Conservation (phyloP, 2,888 invertebrate species). For the Eupithecia tripunctaria region DNA sequence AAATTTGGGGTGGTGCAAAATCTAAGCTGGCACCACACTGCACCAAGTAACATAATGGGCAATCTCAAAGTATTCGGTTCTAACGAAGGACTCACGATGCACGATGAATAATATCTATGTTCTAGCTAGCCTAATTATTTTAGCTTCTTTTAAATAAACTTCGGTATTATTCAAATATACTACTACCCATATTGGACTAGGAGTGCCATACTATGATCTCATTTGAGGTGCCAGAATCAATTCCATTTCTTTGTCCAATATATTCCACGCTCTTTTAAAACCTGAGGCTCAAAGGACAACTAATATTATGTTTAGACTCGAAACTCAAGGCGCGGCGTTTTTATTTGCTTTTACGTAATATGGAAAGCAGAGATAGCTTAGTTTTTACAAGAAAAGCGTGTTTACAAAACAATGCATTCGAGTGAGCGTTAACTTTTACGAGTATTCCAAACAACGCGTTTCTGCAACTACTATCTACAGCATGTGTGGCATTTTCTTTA, state of each 20-base stretch:
- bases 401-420: slow-evolving; percentile 37
- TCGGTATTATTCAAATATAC: background rate
- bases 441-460: slow-evolving; percentile 11
- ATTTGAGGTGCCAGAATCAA: background rate
- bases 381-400: slow-evolving; percentile 29
- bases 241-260: slow-evolving; percentile 7
- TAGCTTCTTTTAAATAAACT: background rate
- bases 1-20: too few relatives aligned
- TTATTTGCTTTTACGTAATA: slow-evolving; percentile 21
- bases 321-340: slow-evolving; percentile 7
- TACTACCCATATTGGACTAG: background rate
- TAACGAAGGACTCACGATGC: too few relatives aligned
- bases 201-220: slow-evolving; percentile 2
- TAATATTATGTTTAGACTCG: slow-evolving; percentile 8
- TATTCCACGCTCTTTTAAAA: slow-evolving; percentile 12
- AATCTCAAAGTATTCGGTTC: too few relatives aligned
- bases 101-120: too few relatives aligned
- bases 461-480: background rate
- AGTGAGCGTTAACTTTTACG: slow-evolving; percentile 39
- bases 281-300: slow-evolving; percentile 6
- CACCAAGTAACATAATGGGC: too few relatives aligned
- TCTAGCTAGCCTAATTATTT: background rate
- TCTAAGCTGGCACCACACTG: too few relatives aligned
- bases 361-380: slow-evolving; percentile 20
- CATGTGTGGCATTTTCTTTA: background rate